Evolutionary conservation across 2,797 vertebrate genomes (phyloP), one percentile per base, ranked within the genome.

Genomic region (Gallinago stenura): DNA sequence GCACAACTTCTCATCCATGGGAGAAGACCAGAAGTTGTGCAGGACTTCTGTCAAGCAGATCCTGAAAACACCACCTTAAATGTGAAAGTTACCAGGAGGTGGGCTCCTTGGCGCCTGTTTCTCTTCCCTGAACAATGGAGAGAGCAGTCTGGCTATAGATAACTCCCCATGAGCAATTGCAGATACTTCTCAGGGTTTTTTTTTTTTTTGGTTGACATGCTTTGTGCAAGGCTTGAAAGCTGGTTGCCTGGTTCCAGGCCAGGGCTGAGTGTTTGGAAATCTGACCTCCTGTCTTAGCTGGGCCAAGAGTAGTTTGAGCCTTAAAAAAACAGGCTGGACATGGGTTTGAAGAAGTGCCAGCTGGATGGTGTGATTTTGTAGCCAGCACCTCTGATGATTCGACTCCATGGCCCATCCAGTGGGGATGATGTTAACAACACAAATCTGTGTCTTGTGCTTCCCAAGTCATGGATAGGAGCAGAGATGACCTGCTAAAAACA

Each of bases 401-500:
- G 39, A 18, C 16, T 90, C 22, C 15, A 1, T 26, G 20, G 22
- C 22, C 25, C 1, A 1, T 53, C 39, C 39, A 37, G 10, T 20
- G 26, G 19, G 9, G 3, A 39, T 54, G 3, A 39, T 54, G 15
- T 51, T 64, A 18, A 87, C 71, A 82, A n/a, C 31, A 13, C 15
- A 21, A 61, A 43, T 75, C 53, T 41, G 2, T 73, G 24, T 68
- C 26, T 88, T 7, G 1, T 16, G 15, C 31, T 83, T 64, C 26
- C 31, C 0, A 0, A 9, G 28, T 68, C 12, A 2, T 2, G 25
- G 28, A 41, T 58, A 24, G 64, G 33, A 65, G 26, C 28, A 39
- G 51, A 41, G 26, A 19, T 0, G 1, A 33, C 43, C 33, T 20
- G 35, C 51, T 86, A n/a, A 57, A 30, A 41, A 8, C 24, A 28